Percentiles rank a stretch among this genome's conserved stretches.
These are phyloP conservation scores for Anagyrus pseudococci DNA, from an alignment of 2,888 invertebrate genomes.

Conservation along the genomic window DNA sequence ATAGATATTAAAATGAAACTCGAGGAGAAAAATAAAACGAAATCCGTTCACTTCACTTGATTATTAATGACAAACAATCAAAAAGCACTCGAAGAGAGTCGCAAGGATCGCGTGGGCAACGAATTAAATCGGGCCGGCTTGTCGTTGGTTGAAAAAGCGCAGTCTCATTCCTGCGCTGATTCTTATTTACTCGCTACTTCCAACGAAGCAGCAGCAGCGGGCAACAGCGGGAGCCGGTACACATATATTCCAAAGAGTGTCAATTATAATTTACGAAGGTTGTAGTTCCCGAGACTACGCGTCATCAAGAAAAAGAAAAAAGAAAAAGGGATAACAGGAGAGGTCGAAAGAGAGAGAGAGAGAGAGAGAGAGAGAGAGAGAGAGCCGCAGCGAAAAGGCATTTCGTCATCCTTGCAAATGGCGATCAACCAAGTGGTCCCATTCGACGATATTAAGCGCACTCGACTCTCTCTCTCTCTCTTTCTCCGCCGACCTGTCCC, in stretches of 20 bases:
- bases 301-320: conserved; percentile 6
- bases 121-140: too few relatives aligned
- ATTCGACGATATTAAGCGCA: conserved; percentile 45
- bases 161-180: not conserved
- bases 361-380: too few relatives aligned
- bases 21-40: too few relatives aligned
- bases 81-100: too few relatives aligned
- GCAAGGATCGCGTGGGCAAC: too few relatives aligned
- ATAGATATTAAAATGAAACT: too few relatives aligned
- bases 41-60: too few relatives aligned
- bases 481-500: conserved; percentile 42
- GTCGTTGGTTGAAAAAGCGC: not conserved
- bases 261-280: conserved; percentile 22
- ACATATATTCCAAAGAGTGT: conserved; percentile 10
- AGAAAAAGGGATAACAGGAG: not conserved
- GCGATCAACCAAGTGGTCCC: conserved; percentile 44
- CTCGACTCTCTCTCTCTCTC: conserved; percentile 41
- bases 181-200: not conserved
- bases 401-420: conserved; percentile 47
- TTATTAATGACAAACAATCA: too few relatives aligned
- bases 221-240: not conserved
- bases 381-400: conserved; percentile 40
- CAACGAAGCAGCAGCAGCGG: too few relatives aligned
- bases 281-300: not conserved
- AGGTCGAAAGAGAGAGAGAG: too few relatives aligned